Evolutionary conservation across 2,888 invertebrate genomes (phyloP).

Genomic region (Sphaerophoria taeniata): DNA sequence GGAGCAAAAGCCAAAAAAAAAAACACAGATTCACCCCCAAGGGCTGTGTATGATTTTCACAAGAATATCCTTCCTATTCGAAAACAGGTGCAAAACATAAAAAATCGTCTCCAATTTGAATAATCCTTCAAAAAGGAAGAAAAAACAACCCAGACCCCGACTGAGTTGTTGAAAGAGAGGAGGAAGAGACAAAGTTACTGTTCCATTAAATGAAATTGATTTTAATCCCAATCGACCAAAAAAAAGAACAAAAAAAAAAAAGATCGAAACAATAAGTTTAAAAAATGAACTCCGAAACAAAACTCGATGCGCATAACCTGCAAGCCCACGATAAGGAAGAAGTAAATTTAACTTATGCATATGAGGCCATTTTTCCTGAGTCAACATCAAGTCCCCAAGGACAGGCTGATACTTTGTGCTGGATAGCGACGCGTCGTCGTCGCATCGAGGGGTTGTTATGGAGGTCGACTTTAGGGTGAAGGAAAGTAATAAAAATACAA

Average conservation of each 20-base stretch:
- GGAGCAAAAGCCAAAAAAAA: conserved; percentile 8
- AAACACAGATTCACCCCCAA: conserved; percentile 31
- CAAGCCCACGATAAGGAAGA: conserved; percentile 63
- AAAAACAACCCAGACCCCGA: background rate
- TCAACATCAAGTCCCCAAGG: conserved; percentile 29
- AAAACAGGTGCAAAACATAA: conserved; percentile 39
- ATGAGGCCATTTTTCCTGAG: conserved; percentile 40
- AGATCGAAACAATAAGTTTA: conserved; percentile 4
- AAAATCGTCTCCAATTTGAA: conserved; percentile 67
- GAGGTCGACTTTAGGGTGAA: background rate
- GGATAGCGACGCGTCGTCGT: background rate
- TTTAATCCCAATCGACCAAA: conserved; percentile 63
- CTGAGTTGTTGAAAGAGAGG: background rate
- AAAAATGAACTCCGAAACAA: conserved; percentile 28
- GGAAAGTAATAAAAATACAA: conserved; percentile 19
- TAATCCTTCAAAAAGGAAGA: conserved; percentile 47
- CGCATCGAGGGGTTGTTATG: too few relatives aligned
- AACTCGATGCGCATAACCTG: conserved; percentile 44
- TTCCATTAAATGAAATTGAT: conserved; percentile 70
- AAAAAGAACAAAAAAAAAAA: conserved; percentile 24
- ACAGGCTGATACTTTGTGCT: background rate
- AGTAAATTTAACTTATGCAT: conserved; percentile 70
- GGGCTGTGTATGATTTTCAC: background rate
- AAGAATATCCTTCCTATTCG: background rate
- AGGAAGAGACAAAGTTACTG: conserved; percentile 22